Evolutionary conservation across 1,140 invertebrate species (phyloP).

Genomic region (Papilio polytes): DNA sequence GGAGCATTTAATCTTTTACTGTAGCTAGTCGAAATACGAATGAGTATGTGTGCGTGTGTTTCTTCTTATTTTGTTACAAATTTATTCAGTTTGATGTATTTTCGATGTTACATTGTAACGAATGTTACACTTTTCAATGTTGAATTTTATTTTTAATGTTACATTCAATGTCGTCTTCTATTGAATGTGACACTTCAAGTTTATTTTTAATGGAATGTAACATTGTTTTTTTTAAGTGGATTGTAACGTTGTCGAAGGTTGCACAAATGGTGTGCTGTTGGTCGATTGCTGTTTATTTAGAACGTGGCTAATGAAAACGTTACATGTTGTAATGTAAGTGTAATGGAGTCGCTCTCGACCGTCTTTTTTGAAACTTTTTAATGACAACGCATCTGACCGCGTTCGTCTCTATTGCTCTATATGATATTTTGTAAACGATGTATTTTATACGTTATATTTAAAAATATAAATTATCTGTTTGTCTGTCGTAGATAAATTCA

Average conservation of each 20-base stretch:
- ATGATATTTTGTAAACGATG: constrained; percentile 75
- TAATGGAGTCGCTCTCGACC: constrained; percentile 34
- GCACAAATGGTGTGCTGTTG: neutral
- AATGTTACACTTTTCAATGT: neutral
- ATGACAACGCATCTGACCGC: constrained; percentile 43
- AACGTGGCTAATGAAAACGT: neutral
- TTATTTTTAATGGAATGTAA: neutral
- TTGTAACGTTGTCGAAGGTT: constrained; percentile 19
- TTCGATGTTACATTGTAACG: neutral
- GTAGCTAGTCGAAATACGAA: constrained; percentile 63
- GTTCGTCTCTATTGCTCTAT: constrained; percentile 52
- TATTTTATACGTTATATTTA: constrained; percentile 79
- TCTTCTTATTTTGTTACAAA: constrained; percentile 39
- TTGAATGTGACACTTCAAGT: neutral
- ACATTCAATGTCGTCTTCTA: neutral
- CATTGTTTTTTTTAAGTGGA: constrained; percentile 7
- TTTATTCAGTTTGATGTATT: neutral
- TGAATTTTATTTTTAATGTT: neutral
- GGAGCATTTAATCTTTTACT: constrained; percentile 74
- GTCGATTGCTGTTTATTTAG: neutral
- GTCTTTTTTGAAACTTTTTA: constrained; percentile 78
- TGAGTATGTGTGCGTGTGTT: constrained; percentile 43
- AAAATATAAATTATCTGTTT: constrained; percentile 58
- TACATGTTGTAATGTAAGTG: constrained; percentile 13
- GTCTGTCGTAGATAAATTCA: constrained; percentile 59